A percentile compares a stretch with the other conserved stretches of the same genome.
phyloP scores from a whole-genome alignment of 2,888 invertebrate species.

The Eulithis testata region DNA sequence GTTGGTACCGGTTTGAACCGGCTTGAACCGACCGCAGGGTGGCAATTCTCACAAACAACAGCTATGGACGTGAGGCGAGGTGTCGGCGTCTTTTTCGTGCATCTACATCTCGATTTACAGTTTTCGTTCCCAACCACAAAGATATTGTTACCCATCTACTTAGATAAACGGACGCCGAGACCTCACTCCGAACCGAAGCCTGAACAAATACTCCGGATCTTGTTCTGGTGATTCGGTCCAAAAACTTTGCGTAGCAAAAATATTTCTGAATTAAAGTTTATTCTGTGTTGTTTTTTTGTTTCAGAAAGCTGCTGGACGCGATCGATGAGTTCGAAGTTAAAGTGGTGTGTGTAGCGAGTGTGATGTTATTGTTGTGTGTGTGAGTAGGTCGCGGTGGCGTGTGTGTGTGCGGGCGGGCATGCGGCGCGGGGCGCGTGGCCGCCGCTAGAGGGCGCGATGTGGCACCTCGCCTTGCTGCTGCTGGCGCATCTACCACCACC shows the following conservation, averaged over 20 bases:
- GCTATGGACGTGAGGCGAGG: constrained; percentile 6
- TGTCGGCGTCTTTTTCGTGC: constrained; percentile 10
- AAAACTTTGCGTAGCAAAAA: constrained; percentile 38
- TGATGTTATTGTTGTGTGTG: constrained; percentile 39
- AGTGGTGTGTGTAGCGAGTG: constrained; percentile 38
- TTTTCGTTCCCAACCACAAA: constrained; percentile 17
- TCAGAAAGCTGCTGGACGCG: constrained; percentile 20
- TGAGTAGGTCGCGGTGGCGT: constrained; percentile 43
- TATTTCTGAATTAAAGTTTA: constrained; percentile 26
- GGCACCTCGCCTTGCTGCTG: constrained; percentile 67
- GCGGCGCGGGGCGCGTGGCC: constrained; percentile 51
- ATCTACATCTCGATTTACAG: constrained; percentile 11
- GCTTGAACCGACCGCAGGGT: constrained; percentile 5
- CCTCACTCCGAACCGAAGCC: constrained; percentile 28
- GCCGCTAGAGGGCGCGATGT: constrained; percentile 67
- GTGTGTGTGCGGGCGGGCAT: constrained; percentile 46
- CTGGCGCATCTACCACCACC: constrained; percentile 65
- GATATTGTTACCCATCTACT: constrained; percentile 24
- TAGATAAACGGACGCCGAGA: constrained; percentile 21
- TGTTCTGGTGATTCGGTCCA: constrained; percentile 31
- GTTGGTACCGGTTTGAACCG: constrained; percentile 24
- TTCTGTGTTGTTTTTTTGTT: constrained; percentile 22
- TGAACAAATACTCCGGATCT: constrained; percentile 42
- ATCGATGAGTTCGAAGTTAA: constrained; percentile 16
- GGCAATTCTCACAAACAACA: constrained; percentile 31